These are phyloP conservation scores for Acrossocheilus wenchowensis DNA, from an alignment of 2,797 vertebrate species.

Conservation along the genomic window DNA sequence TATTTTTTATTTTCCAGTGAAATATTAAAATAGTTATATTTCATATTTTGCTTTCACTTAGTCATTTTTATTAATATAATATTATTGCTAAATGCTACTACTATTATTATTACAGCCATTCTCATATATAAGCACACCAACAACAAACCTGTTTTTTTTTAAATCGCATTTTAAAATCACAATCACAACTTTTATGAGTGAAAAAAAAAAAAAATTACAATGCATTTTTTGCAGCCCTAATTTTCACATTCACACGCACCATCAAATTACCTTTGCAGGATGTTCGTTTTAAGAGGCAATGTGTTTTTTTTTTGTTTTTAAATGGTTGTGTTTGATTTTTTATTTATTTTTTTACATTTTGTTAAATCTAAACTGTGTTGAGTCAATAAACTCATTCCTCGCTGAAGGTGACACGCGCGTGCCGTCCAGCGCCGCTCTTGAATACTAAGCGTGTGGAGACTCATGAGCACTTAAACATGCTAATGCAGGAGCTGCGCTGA, in stretches of 20 bases:
- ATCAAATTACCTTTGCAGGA: too few species aligned
- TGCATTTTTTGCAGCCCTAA: too few species aligned
- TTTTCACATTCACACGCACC: too few species aligned
- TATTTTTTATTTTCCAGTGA: neutral
- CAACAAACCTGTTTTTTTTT: too few species aligned
- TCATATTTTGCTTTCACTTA: neutral
- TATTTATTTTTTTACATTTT: neutral
- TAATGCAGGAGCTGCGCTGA: conserved; percentile 7
- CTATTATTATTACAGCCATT: neutral
- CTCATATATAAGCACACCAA: neutral
- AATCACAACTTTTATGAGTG: too few species aligned
- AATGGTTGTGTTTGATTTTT: neutral
- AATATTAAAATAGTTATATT: neutral
- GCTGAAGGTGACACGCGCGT: conserved; percentile 35
- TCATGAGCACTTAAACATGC: conserved; percentile 37
- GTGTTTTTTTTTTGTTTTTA: too few species aligned
- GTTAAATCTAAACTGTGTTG: neutral
- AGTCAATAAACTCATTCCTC: neutral
- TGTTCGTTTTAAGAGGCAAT: too few species aligned
- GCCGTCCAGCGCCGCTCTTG: neutral
- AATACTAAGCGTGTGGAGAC: neutral
- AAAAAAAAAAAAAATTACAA: too few species aligned
- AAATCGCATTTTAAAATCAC: too few species aligned
- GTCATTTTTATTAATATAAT: neutral
- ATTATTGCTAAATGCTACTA: neutral